Base-by-base conservation (phyloP, 2,888 invertebrate species). In the Lochmaea capreae region DNA sequence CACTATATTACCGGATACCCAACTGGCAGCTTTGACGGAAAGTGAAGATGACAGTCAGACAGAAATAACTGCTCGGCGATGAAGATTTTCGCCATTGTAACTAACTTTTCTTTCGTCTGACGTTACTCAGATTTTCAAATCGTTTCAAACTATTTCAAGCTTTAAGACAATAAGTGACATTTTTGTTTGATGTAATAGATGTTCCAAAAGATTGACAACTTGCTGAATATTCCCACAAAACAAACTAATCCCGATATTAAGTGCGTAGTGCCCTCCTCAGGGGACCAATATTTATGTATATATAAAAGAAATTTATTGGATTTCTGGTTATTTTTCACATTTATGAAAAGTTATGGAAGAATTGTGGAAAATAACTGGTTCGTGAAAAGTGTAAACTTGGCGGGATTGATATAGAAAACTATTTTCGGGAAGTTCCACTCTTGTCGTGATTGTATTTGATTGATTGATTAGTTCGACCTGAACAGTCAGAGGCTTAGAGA, bases 1-100 rank as follows among this genome's bases (percentile, higher is more conserved):
- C 65, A 94, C 94, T 57, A 93, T 92, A 81, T 90, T 94, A 77
- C 93, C 93, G n/a, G 92, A 92, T 80, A 90, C 92, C 73, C 88
- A 88, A 76, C 88, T 90, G 77, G 87, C 88, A 42, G 87, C 87
- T 3, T 89, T 89, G 74, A 90, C 90, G 0, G 91, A 91, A 85
- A 91, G 91, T 69, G 91, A 92, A 82, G 91, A 91, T 77, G 91
- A 88, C 80, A 86, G 86, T 77, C 86, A 85, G 76, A 83, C 84
- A 33, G 86, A 85, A 78, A 83, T 85, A 73, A 77, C 79, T 16
- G 80, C 83, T 71, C 81, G 82, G 76, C 85, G 85, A 83, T 84
- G 83, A 83, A 77, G 65, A 57, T 70, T 68, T 65, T 39, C 57
- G 49, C 59, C 22, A 39, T 39, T 11, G 39, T 26, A 12, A 46